Evolutionary conservation across 2,113 vertebrate genomes (phyloP).

Genomic region (Lophura nycthemera): DNA sequence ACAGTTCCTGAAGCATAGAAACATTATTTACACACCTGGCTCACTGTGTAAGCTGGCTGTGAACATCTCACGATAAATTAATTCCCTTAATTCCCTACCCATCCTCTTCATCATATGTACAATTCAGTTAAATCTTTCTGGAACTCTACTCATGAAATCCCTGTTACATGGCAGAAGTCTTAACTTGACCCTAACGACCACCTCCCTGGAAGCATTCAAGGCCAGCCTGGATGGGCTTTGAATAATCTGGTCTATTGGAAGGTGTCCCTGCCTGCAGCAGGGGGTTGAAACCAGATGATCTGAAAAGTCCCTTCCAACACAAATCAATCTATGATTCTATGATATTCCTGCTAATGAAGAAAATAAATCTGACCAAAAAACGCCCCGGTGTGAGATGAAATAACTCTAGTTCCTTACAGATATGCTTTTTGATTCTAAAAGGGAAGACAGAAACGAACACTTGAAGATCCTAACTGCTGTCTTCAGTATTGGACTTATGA

Average conservation of each 20-base stretch:
- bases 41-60: not conserved
- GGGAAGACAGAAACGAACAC: not conserved
- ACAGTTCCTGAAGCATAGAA: not conserved
- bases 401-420: not conserved
- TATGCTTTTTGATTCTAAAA: not conserved
- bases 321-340: no score
- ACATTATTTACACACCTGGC: not conserved
- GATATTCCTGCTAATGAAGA: not conserved
- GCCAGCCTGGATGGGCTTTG: no score
- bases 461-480: not conserved
- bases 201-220: no score
- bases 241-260: no score
- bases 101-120: not conserved
- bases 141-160: not conserved
- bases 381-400: not conserved
- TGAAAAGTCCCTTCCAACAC: no score
- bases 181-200: not conserved
- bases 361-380: not conserved
- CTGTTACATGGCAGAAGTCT: not conserved
- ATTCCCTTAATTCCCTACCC: not conserved
- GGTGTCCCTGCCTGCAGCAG: no score
- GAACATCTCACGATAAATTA: not conserved
- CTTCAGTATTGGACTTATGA: not conserved
- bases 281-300: no score
- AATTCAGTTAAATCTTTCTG: not conserved